These are phyloP conservation scores for Hemibagrus guttatus DNA, from an alignment of 2,797 vertebrate species.

Conservation along the genomic window DNA sequence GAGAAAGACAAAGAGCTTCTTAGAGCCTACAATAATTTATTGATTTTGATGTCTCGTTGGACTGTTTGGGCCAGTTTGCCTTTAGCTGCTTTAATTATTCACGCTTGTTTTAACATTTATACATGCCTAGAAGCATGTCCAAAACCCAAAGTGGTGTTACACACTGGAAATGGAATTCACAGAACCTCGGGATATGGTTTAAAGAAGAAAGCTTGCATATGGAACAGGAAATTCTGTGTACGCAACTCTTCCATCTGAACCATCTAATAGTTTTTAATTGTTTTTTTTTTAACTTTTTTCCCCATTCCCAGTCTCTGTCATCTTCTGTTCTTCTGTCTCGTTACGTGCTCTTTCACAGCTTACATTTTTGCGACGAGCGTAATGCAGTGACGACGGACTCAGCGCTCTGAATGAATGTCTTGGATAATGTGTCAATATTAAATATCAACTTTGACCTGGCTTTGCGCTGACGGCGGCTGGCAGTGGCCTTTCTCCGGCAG, in stretches of 20 bases:
- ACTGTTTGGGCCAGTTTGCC: slow-evolving; percentile 21
- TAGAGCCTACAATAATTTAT: slow-evolving; percentile 71
- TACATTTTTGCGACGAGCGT: slow-evolving; percentile 19
- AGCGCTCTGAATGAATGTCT: slow-evolving; percentile 80
- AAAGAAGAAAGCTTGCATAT: background rate
- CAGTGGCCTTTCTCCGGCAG: slow-evolving; percentile 63
- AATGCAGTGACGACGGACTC: slow-evolving; percentile 74
- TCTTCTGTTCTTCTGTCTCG: slow-evolving; percentile 41
- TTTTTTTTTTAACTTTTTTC: background rate
- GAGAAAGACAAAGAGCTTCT: slow-evolving; percentile 76
- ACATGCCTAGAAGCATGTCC: slow-evolving; percentile 23
- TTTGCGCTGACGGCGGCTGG: slow-evolving; percentile 52
- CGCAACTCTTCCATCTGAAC: background rate
- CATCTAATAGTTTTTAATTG: too few relatives aligned
- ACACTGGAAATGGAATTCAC: slow-evolving; percentile 13
- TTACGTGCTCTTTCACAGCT: background rate
- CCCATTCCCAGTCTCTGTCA: slow-evolving; percentile 37
- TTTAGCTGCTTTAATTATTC: slow-evolving; percentile 63
- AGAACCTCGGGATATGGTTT: background rate
- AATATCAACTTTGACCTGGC: slow-evolving; percentile 78
- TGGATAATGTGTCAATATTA: slow-evolving; percentile 85
- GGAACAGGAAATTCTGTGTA: background rate
- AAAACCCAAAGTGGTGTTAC: slow-evolving; percentile 4
- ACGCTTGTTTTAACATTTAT: slow-evolving; percentile 30
- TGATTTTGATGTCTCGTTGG: slow-evolving; percentile 69